Evolutionary conservation across 2,888 invertebrate species (phyloP), one percentile per base, ranked within the genome.

Genomic region (Helleia helle): DNA sequence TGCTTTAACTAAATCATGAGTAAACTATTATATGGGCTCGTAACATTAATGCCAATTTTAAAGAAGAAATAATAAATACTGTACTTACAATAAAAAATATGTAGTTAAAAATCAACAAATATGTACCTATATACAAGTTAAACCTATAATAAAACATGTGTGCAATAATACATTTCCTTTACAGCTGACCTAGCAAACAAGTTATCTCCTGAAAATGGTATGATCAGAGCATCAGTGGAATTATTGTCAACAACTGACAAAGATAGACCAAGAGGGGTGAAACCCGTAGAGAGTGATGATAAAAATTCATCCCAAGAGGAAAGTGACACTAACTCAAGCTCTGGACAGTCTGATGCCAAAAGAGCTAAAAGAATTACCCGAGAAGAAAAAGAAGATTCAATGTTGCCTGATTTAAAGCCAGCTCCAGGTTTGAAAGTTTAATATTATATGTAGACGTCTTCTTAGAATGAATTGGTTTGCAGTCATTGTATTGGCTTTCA

Each of bases 391-490:
- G 93, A 94, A 60, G 89, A 91, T 58, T 86, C 90, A 28, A 87
- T 95, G 58, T 76, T 99, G 39, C 98, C 98, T 1, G 74, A 93
- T 56, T 88, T 98, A 59, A 91, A 92, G 62, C 90, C 93, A 5
- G 88, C 89, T 14, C 89, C 91, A 50, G 85, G 85, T 84, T 54
- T 13, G n/a, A 8, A 18, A 12, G 6, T 30, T 31, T 18, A 9
- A 30, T 30, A n/a, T 24, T 9, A 22, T 22, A n/a, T n/a, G n/a
- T n/a, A n/a, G n/a, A n/a, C n/a, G n/a, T n/a, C n/a, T n/a, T n/a
- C n/a, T n/a, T n/a, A n/a, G n/a, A n/a, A n/a, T n/a, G n/a, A n/a
- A n/a, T n/a, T n/a, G n/a, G n/a, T n/a, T n/a, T n/a, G n/a, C n/a
- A n/a, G n/a, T n/a, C n/a, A n/a, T n/a, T n/a, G n/a, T n/a, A n/a